A percentile compares a stretch with the other conserved stretches of the same genome.
Evolutionary conservation across 2,797 vertebrate genomes (phyloP).

Genomic region (Austrolebias charrua): DNA sequence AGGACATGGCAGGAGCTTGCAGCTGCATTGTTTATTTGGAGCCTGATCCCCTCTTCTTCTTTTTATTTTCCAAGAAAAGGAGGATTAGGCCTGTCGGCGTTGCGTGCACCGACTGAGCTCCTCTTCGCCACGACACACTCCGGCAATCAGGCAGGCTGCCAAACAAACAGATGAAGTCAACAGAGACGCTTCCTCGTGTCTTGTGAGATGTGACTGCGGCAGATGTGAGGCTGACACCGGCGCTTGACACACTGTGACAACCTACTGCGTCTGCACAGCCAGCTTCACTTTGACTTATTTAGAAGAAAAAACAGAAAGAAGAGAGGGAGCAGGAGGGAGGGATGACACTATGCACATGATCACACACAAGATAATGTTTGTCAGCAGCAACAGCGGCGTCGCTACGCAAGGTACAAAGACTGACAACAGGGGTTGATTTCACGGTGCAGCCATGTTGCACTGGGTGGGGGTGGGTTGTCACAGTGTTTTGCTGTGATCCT

Average conservation of each 20-base stretch:
- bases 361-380: constrained; percentile 83
- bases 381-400: constrained; percentile 73
- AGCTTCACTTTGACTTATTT: constrained; percentile 69
- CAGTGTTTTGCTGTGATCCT: constrained; percentile 34
- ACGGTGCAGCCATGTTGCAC: constrained; percentile 61
- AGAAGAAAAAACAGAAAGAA: constrained; percentile 8
- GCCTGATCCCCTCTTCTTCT: constrained; percentile 22
- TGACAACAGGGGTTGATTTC: constrained; percentile 72
- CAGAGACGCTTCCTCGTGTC: constrained; percentile 74
- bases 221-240: constrained; percentile 76
- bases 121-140: constrained; percentile 66
- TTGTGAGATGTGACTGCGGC: constrained; percentile 78
- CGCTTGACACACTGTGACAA: constrained; percentile 78
- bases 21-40: constrained; percentile 55
- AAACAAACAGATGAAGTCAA: constrained; percentile 83
- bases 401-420: constrained; percentile 62
- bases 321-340: background rate
- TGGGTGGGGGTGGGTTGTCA: background rate
- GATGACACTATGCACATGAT: constrained; percentile 74
- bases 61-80: constrained; percentile 18
- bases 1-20: constrained; percentile 23
- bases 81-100: constrained; percentile 60
- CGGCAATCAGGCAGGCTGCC: constrained; percentile 80
- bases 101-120: constrained; percentile 53
- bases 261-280: constrained; percentile 69